Evolutionary conservation across 2,113 vertebrate species (phyloP), one percentile per base, ranked within the genome.

Genomic region (Calidris pygmaea): DNA sequence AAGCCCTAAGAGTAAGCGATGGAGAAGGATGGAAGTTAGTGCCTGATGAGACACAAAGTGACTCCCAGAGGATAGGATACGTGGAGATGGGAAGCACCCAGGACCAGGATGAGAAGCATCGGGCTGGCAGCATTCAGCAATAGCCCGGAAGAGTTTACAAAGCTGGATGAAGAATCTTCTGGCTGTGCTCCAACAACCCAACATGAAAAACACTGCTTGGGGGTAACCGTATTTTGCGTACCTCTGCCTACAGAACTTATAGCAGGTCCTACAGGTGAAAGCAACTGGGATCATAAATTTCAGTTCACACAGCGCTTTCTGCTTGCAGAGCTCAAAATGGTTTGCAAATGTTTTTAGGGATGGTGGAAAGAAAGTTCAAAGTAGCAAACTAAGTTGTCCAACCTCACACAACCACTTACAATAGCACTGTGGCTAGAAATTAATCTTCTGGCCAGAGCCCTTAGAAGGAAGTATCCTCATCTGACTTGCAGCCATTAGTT

Each of bases 401-500:
- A 11, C 65, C 56, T 95, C 94, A 87, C 48, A 85, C 20, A 68
- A 50, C 26, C 53, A 68, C 66, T 87, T 48, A 72, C 23, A 90
- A 66, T 19, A 89, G 73, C 62, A 35, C 66, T 66, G 73, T 68
- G 62, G 73, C 83, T 82, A 89, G 80, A 93, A 95, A 94, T 66
- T 47, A 81, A 84, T 91, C 66, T 72, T 67, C 73, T 93, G 83
- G 71, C 83, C 95, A 88, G 70, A 79, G 58, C 53, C 39, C 73
- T 77, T 17, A 62, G 72, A 60, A 90, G 53, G 65, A 84, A 85
- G 48, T 65, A 87, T 85, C 83, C 92, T 93, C 80, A 78, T 79
- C 48, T 87, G 76, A 86, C 96, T 59, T 59, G 2, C 60, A 89
- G 58, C 90, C 43, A 86, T 74, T 90, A n/a, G 27, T 68, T 81